Evolutionary conservation across 2,888 invertebrate genomes (phyloP).

Genomic region (Papilio protenor): DNA sequence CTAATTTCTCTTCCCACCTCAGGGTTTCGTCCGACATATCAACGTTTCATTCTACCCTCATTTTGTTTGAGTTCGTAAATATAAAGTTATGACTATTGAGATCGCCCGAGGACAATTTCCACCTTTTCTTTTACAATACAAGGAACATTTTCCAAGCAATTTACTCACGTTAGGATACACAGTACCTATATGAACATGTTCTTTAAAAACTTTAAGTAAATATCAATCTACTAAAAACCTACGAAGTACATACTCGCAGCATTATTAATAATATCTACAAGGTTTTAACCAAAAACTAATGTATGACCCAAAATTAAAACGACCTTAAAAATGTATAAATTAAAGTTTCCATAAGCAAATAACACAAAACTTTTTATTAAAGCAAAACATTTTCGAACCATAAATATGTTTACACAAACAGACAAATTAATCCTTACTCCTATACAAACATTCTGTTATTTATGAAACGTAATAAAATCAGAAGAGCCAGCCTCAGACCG

Average conservation of each 20-base stretch:
- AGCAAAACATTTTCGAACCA: conserved; percentile 17
- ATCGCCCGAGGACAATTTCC: conserved; percentile 31
- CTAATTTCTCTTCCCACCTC: conserved; percentile 75
- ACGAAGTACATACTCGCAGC: no score
- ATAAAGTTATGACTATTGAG: conserved; percentile 24
- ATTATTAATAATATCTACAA: no score
- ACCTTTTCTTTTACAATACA: conserved; percentile 19
- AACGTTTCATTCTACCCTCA: conserved; percentile 42
- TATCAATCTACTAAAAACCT: no score
- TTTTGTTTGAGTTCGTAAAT: conserved; percentile 50
- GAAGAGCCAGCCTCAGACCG: conserved; percentile 22
- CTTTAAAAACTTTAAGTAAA: no score
- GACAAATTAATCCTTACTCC: conserved; percentile 25
- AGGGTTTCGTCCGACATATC: conserved; percentile 65
- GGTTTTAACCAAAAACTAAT: no score
- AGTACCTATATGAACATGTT: background rate
- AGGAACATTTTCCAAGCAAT: background rate
- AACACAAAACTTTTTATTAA: background rate
- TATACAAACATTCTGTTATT: conserved; percentile 33
- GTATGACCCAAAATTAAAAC: no score
- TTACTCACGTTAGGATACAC: background rate
- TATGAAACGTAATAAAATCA: conserved; percentile 39
- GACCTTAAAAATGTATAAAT: no score
- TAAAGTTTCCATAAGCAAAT: no score
- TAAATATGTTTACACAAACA: conserved; percentile 17